These are phyloP conservation scores for Tetragonisca angustula DNA, from an alignment of 2,888 invertebrate species.

Conservation along the genomic window DNA sequence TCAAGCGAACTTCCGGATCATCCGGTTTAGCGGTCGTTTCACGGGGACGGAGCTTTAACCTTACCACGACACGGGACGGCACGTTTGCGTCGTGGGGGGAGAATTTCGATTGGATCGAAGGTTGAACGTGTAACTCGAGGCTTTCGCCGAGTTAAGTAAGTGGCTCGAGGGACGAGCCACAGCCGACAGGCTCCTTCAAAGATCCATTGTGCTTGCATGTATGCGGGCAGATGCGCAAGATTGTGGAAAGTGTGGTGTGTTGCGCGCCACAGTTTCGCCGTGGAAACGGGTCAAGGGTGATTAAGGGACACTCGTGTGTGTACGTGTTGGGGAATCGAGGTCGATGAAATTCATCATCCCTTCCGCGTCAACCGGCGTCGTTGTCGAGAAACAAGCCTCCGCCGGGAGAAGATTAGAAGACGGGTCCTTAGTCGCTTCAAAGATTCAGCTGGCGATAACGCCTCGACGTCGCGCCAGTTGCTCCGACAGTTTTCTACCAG, in stretches of 20 bases:
- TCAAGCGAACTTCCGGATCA: conserved; percentile 29
- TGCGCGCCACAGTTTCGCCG: conserved; percentile 59
- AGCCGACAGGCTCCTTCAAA: conserved; percentile 42
- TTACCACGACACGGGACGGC: not conserved
- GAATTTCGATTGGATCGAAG: conserved; percentile 29
- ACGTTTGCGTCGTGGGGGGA: not conserved
- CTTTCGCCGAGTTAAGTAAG: conserved; percentile 15
- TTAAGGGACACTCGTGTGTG: conserved; percentile 64
- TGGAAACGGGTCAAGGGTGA: conserved; percentile 72
- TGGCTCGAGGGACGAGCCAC: conserved; percentile 32
- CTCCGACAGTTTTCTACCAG: too few species aligned
- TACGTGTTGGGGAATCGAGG: conserved; percentile 55
- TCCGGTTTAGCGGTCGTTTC: conserved; percentile 13
- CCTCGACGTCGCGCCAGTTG: conserved; percentile 12
- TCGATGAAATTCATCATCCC: conserved; percentile 61
- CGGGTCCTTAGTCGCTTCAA: conserved; percentile 43
- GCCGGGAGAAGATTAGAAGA: conserved; percentile 4
- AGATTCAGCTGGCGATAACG: conserved; percentile 19
- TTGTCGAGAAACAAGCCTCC: conserved; percentile 23
- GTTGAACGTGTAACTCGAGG: conserved; percentile 12
- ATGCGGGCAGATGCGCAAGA: conserved; percentile 58
- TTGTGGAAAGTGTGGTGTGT: conserved; percentile 65
- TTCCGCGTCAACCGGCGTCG: conserved; percentile 11
- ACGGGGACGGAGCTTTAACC: not conserved
- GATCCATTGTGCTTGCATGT: conserved; percentile 56